These are phyloP conservation scores for Phenacoccus solenopsis DNA, from an alignment of 1,140 invertebrate species.

Conservation along the genomic window DNA sequence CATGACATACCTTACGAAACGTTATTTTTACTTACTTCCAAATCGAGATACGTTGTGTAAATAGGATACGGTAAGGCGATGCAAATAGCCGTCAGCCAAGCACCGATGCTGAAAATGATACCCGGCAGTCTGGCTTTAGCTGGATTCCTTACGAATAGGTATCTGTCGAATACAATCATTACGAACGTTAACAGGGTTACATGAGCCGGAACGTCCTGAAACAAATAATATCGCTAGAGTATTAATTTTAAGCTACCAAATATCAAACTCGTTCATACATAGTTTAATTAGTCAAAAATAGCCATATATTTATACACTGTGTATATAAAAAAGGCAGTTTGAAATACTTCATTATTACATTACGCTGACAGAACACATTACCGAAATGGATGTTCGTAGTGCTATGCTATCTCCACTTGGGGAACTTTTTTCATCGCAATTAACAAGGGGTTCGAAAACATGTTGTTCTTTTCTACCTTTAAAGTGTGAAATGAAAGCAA, in stretches of 20 bases:
- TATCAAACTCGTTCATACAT: background rate
- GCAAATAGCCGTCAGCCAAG: conserved; percentile 54
- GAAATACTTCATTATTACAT: background rate
- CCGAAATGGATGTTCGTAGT: background rate
- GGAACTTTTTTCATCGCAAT: background rate
- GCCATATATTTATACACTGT: background rate
- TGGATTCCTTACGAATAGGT: conserved; percentile 47
- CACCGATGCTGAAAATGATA: conserved; percentile 49
- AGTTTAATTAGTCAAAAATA: background rate
- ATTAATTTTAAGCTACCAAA: too few species aligned
- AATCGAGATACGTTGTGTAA: conserved; percentile 34
- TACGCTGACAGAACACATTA: background rate
- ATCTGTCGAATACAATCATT: conserved; percentile 53
- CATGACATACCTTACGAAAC: too few species aligned
- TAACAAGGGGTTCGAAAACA: background rate
- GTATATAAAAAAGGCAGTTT: background rate
- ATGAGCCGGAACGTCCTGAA: conserved; percentile 52
- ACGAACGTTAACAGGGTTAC: conserved; percentile 57
- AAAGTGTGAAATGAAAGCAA: too few species aligned
- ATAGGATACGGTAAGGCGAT: conserved; percentile 58
- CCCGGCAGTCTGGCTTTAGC: conserved; percentile 46
- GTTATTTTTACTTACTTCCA: conserved; percentile 22
- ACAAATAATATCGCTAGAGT: conserved; percentile 20
- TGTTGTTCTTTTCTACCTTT: too few species aligned
- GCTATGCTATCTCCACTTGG: background rate